Evolutionary conservation across 35 echinoderm and acorn worm species (phyloP).

Genomic region (Anneissia japonica): DNA sequence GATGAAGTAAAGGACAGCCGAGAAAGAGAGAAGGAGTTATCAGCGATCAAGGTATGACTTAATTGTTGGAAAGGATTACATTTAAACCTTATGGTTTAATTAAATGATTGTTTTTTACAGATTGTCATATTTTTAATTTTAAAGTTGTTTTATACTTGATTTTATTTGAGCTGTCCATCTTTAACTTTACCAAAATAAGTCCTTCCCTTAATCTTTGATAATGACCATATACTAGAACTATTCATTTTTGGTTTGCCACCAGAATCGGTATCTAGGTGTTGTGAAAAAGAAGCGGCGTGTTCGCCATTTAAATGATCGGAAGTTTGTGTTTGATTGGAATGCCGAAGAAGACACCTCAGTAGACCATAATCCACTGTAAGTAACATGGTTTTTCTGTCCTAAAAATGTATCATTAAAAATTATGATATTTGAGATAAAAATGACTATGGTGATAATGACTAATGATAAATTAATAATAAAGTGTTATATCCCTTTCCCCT

Average conservation of each 20-base stretch:
- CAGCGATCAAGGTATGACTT: conserved; percentile 91
- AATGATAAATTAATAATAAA: no score
- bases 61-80: not conserved
- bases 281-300: conserved; percentile 91
- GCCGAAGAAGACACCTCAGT: conserved; percentile 84
- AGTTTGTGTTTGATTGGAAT: conserved; percentile 99
- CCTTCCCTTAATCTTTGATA: no score
- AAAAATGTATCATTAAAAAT: no score
- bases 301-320: conserved; percentile 79
- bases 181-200: no score
- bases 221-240: no score
- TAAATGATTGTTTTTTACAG: not conserved
- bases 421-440: no score
- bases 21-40: conserved; percentile 82
- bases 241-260: no score
- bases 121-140: not conserved
- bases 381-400: not conserved
- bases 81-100: not conserved
- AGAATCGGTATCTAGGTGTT: conserved; percentile 91
- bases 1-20: conserved; percentile 40
- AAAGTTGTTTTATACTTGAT: not conserved
- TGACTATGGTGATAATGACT: no score
- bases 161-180: not conserved
- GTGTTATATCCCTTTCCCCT: no score
- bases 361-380: conserved; percentile 89